phyloP scores from a whole-genome alignment of 2,888 invertebrate genomes.

The Phortica magna region DNA sequence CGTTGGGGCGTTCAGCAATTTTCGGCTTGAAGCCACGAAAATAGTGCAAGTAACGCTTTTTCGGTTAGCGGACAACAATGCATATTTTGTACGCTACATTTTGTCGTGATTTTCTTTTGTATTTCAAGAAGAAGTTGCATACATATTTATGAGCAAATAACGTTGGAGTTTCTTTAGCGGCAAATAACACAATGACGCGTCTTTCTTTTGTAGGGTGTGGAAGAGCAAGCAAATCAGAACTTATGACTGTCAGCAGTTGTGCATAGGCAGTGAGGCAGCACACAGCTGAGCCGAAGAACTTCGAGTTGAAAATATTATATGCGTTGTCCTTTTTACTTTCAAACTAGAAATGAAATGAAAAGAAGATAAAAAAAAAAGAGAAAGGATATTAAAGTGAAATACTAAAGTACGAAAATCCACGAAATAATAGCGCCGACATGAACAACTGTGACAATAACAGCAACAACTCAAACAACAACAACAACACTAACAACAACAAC shows the following conservation, averaged over 20 bases:
- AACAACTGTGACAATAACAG: conserved; percentile 70
- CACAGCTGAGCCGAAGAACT: conserved; percentile 46
- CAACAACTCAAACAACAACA: conserved; percentile 23
- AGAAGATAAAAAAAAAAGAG: conserved; percentile 66
- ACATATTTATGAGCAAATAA: too few species aligned
- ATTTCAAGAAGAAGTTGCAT: too few species aligned
- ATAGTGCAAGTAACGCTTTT: neutral
- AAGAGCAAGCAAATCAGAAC: conserved; percentile 72
- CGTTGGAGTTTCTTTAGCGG: too few species aligned
- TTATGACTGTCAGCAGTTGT: conserved; percentile 67
- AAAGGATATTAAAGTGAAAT: conserved; percentile 68
- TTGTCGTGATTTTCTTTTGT: neutral
- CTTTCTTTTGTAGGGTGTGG: conserved; percentile 28
- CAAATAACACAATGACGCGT: neutral
- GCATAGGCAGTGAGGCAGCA: conserved; percentile 60
- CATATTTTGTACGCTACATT: neutral
- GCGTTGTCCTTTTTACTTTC: conserved; percentile 15
- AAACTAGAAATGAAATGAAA: conserved; percentile 49
- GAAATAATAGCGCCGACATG: conserved; percentile 72
- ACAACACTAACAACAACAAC: conserved; percentile 33
- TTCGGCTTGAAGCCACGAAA: neutral
- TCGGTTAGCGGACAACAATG: neutral
- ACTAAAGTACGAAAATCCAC: conserved; percentile 73
- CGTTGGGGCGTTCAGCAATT: neutral
- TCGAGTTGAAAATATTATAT: conserved; percentile 4